Percentiles rank a stretch among this genome's conserved stretches.
Conservation (phyloP, 2,113 vertebrate genomes). For the Xenopus borealis region DNA sequence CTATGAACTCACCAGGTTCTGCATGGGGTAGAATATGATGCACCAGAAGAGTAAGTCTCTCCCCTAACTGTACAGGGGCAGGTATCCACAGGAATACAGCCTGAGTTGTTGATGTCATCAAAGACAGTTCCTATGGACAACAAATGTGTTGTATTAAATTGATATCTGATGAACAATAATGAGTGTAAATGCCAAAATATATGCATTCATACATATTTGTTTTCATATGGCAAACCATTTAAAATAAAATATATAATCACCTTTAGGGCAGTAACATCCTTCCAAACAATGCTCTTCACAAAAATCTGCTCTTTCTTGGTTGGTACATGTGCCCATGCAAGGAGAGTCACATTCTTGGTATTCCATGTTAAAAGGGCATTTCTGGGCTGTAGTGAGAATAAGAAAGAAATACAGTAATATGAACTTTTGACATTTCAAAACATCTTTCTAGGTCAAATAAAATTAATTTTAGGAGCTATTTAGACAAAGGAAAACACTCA, state of each 20-base stretch:
- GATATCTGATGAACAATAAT: too few species aligned
- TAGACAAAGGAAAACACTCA: constrained; percentile 52
- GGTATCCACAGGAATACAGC: constrained; percentile 64
- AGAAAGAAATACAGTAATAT: background rate
- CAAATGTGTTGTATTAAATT: constrained; percentile 7
- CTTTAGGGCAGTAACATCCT: constrained; percentile 79
- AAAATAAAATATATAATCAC: constrained; percentile 51
- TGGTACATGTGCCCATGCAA: constrained; percentile 76
- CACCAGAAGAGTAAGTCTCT: constrained; percentile 65
- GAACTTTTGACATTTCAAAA: too few species aligned
- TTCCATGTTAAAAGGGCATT: constrained; percentile 72
- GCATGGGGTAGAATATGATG: constrained; percentile 65
- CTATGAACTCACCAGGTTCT: constrained; percentile 70
- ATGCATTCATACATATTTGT: too few species aligned
- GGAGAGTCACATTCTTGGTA: constrained; percentile 73
- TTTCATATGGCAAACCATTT: too few species aligned
- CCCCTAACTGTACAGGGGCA: constrained; percentile 75
- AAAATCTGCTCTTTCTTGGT: constrained; percentile 65
- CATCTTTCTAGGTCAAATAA: too few species aligned
- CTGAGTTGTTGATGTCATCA: constrained; percentile 71
- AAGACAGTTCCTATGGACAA: constrained; percentile 69
- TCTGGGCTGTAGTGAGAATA: constrained; percentile 58
- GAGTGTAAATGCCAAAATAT: too few species aligned
- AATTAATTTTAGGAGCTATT: too few species aligned
- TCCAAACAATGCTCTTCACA: constrained; percentile 76